phyloP scores from a whole-genome alignment of 2,797 vertebrate species.

The Eutrigla gurnardus region DNA sequence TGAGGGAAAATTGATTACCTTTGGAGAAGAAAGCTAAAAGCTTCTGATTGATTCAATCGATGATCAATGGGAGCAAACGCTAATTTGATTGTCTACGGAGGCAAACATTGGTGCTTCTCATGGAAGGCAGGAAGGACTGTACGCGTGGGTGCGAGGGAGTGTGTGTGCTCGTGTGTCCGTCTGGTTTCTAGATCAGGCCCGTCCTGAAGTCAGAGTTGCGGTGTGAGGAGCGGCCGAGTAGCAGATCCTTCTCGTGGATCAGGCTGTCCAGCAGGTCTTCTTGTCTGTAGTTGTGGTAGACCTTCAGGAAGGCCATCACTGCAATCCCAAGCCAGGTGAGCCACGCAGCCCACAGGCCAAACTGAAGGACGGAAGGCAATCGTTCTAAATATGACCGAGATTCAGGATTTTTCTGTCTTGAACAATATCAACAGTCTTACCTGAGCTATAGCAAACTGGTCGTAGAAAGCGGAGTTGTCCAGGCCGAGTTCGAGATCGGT shows the following conservation, averaged over 20 bases:
- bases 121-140: constrained; percentile 52
- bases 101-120: constrained; percentile 68
- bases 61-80: constrained; percentile 48
- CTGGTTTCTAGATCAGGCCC: constrained; percentile 87
- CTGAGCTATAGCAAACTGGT: constrained; percentile 96
- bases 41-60: constrained; percentile 39
- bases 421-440: constrained; percentile 70
- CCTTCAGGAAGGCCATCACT: constrained; percentile 94
- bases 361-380: constrained; percentile 78
- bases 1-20: constrained; percentile 35
- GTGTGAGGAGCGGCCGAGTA: constrained; percentile 89
- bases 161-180: constrained; percentile 35
- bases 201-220: constrained; percentile 88
- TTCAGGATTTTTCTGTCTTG: neutral
- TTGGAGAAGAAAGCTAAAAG: constrained; percentile 51
- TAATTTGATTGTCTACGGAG: constrained; percentile 76
- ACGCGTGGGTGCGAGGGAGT: constrained; percentile 21
- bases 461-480: constrained; percentile 95
- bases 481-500: constrained; percentile 91
- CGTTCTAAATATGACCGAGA: neutral
- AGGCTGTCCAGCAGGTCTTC: constrained; percentile 95
- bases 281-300: constrained; percentile 95
- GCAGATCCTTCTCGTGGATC: constrained; percentile 95
- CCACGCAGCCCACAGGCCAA: constrained; percentile 97
- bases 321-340: constrained; percentile 95